Percentiles rank a stretch among this genome's conserved stretches.
phyloP scores from a whole-genome alignment of 2,113 vertebrate genomes.

The mouse (Mus musculus) region DNA sequence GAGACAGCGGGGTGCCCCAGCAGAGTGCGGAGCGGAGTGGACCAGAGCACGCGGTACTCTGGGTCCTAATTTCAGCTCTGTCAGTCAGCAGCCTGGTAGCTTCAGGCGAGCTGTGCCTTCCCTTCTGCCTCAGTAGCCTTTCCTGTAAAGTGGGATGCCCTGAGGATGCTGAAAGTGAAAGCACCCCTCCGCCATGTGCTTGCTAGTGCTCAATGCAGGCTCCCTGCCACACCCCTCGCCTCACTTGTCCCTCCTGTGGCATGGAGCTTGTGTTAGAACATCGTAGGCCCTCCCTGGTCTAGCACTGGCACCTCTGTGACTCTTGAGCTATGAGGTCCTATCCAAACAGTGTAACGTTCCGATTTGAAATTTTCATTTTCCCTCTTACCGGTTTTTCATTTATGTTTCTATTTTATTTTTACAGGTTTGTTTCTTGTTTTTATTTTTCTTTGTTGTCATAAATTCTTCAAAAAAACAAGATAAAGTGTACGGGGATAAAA shows the following conservation, averaged over 20 bases:
- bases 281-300: too few species aligned
- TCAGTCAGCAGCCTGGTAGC: not conserved
- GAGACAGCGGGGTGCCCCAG: not conserved
- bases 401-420: not conserved
- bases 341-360: not conserved
- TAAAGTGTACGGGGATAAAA: not conserved
- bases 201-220: not conserved
- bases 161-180: accelerated
- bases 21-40: not conserved
- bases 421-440: not conserved
- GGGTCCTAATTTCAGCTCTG: not conserved
- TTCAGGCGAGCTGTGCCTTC: not conserved
- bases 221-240: not conserved
- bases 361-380: constrained; percentile 28
- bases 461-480: not conserved
- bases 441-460: not conserved
- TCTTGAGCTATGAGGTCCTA: not conserved
- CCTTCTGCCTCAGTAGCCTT: not conserved
- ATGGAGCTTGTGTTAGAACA: not conserved
- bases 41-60: not conserved
- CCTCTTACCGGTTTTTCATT: constrained; percentile 25
- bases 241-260: not conserved
- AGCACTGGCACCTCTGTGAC: not conserved
- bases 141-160: not conserved
- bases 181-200: not conserved